Evolutionary conservation across 2,888 invertebrate genomes (phyloP).

Genomic region (Seira ritae): DNA sequence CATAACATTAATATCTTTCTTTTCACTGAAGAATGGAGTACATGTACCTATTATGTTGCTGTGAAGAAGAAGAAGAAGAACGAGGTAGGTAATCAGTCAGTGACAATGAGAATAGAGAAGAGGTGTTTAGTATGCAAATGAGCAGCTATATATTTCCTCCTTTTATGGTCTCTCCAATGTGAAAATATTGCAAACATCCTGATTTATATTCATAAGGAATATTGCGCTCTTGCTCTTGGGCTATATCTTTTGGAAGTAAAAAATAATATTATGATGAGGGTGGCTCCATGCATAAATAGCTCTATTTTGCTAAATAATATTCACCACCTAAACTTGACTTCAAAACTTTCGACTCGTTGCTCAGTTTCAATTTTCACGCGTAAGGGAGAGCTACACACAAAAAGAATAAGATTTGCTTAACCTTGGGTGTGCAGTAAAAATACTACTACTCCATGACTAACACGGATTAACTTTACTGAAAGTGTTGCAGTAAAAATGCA

Average conservation of each 20-base stretch:
- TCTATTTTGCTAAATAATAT: conserved; percentile 8
- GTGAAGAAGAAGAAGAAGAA: background rate
- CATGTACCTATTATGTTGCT: no score
- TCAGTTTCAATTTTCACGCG: conserved; percentile 17
- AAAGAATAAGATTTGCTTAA: background rate
- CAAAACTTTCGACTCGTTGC: background rate
- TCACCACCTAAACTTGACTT: conserved; percentile 16
- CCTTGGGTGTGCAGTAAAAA: background rate
- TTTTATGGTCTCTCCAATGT: conserved; percentile 44
- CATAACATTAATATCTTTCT: no score
- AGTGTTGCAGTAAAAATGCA: conserved; percentile 14
- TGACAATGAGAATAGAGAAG: conserved; percentile 13
- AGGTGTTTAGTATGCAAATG: conserved; percentile 57
- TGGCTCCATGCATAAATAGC: conserved; percentile 18
- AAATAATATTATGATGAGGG: conserved; percentile 3
- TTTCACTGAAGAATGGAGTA: no score
- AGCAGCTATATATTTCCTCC: conserved; percentile 45
- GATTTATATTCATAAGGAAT: conserved; percentile 59
- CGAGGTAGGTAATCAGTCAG: background rate
- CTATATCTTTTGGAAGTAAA: background rate
- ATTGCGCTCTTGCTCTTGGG: background rate
- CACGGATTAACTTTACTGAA: background rate
- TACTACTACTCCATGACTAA: background rate
- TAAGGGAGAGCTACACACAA: background rate
- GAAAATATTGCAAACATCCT: conserved; percentile 49